Evolutionary conservation across 2,888 invertebrate species (phyloP), one percentile per base, ranked within the genome.

Genomic region (Eugnorisma glareosa): DNA sequence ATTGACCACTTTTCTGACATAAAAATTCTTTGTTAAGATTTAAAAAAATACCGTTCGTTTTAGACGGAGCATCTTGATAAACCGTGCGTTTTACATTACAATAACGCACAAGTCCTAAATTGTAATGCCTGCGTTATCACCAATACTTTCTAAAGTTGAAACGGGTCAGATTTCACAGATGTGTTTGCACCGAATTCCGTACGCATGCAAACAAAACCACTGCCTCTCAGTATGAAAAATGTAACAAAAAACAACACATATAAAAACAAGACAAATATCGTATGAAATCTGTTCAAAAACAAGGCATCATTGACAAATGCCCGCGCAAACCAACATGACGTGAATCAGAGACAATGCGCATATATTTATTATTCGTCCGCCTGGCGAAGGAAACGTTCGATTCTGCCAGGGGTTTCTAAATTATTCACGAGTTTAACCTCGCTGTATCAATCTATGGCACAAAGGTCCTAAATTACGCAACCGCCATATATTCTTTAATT

Each of bases 401-500:
- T 93, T 89, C 89, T 85, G 89, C 89, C 88, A 40, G 72, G 83
- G 78, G 51, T 83, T 75, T 86, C 87, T 93, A 91, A 93, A 94
- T 92, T 93, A 94, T 94, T 94, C 89, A 94, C 84, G 89, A 87
- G 79, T 87, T 84, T 88, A 84, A 90, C 93, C 92, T 88, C 89
- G 91, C 89, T 92, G 93, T 93, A 93, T 94, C 94, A 94, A 94
- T 94, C 92, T 86, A 87, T 88, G 85, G 76, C 87, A 88, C 85
- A 87, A 88, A 87, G 90, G 90, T 88, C 80, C 85, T 88, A 89
- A 91, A 92, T 93, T 93, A 90, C 89, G 88, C 79, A 90, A 85
- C 91, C 91, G 90, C 92, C 89, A 91, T 93, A 92, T 93, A 92
- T 93, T 91, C 89, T 90, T 86, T 93, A 92, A 93, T 92, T 93